These are phyloP conservation scores for Guaruba guarouba DNA, from an alignment of 2,113 vertebrate species.

Conservation along the genomic window DNA sequence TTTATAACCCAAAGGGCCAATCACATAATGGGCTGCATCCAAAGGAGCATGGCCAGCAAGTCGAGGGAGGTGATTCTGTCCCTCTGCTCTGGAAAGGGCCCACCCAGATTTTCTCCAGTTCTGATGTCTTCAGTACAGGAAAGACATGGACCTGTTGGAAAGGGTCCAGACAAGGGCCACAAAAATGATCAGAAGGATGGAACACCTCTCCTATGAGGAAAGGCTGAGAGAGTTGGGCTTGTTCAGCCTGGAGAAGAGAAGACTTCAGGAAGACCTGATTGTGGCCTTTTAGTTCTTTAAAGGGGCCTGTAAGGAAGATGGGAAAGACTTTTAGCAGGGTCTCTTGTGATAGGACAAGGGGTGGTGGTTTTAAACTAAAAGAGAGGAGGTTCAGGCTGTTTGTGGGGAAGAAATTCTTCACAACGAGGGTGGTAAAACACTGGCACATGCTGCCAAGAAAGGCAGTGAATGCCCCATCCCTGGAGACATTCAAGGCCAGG, in stretches of 20 bases:
- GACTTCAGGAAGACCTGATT: background rate
- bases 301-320: background rate
- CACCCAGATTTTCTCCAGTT: background rate
- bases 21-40: background rate
- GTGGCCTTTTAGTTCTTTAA: background rate
- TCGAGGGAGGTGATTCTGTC: background rate
- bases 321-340: background rate
- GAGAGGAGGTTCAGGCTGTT: background rate
- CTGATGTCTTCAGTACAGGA: background rate
- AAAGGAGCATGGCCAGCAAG: background rate
- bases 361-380: background rate
- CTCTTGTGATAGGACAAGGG: background rate
- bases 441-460: background rate
- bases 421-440: background rate
- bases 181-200: background rate
- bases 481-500: background rate
- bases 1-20: background rate
- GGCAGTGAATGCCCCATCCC: background rate
- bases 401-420: background rate
- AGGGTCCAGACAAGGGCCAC: background rate
- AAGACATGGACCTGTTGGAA: background rate
- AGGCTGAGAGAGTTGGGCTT: background rate
- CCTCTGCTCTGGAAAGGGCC: background rate
- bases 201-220: background rate
- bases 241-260: background rate